Percentiles rank a stretch among this genome's conserved stretches.
phyloP scores from a whole-genome alignment of 2,888 invertebrate genomes.

The Halocaridina rubra region DNA sequence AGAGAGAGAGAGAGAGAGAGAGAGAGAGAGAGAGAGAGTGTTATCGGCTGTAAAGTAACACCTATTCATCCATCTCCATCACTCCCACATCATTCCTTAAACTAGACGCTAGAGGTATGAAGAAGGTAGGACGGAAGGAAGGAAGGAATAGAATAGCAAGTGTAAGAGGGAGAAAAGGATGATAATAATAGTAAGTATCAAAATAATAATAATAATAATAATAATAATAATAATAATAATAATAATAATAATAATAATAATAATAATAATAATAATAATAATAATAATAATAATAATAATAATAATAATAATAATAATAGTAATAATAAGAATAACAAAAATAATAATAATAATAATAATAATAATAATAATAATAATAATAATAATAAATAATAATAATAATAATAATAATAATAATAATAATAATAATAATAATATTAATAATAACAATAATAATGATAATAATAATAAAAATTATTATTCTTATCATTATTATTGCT shows the following conservation, averaged over 20 bases:
- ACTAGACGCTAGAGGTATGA: not conserved
- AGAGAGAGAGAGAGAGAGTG: not conserved
- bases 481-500: too few species aligned
- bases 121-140: not conserved
- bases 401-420: too few species aligned
- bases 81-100: not conserved
- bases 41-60: not conserved
- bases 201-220: not conserved
- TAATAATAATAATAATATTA: too few species aligned
- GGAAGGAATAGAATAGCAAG: not conserved
- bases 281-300: not conserved
- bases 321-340: too few species aligned
- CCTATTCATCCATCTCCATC: not conserved
- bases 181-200: not conserved
- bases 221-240: not conserved
- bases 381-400: too few species aligned
- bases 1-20: not conserved
- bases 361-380: too few species aligned
- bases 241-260: not conserved
- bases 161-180: not conserved
- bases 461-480: too few species aligned
- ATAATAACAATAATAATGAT: too few species aligned
- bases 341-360: too few species aligned
- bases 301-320: too few species aligned
- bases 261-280: not conserved